Evolutionary conservation across 2,113 vertebrate genomes (phyloP).

Genomic region (Forbesichthys papilliferus): DNA sequence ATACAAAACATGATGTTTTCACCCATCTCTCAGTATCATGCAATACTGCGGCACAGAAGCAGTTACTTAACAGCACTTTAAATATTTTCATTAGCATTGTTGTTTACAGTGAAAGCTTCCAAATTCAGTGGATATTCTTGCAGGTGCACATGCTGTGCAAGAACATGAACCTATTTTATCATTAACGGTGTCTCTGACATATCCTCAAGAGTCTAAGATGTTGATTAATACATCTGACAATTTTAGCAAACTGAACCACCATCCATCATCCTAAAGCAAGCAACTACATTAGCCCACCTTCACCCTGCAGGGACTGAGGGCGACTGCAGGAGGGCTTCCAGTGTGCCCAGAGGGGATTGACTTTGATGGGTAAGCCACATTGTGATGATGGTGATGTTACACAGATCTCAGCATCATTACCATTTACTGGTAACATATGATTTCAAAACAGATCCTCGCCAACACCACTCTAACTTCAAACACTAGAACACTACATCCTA

Average conservation of each 20-base stretch:
- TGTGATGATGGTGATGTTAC: slow-evolving; percentile 42
- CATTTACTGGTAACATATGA: slow-evolving; percentile 22
- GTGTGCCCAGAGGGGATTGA: slow-evolving; percentile 41
- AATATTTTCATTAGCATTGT: slow-evolving; percentile 12
- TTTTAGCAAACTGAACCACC: slow-evolving; percentile 50
- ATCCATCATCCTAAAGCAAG: slow-evolving; percentile 49
- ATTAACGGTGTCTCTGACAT: slow-evolving; percentile 22
- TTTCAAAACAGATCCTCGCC: neutral
- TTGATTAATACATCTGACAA: slow-evolving; percentile 60
- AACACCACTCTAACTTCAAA: slow-evolving; percentile 9
- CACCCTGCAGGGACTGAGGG: slow-evolving; percentile 26
- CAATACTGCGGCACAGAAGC: slow-evolving; percentile 7
- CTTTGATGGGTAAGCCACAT: slow-evolving; percentile 36
- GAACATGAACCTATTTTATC: neutral
- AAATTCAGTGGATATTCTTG: slow-evolving; percentile 2
- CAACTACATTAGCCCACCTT: slow-evolving; percentile 46
- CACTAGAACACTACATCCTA: neutral
- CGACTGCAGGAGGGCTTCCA: slow-evolving; percentile 36
- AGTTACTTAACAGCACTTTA: slow-evolving; percentile 4
- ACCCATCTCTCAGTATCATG: slow-evolving; percentile 26
- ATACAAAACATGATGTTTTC: slow-evolving; percentile 38
- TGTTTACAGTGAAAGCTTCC: slow-evolving; percentile 14
- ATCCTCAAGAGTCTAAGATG: slow-evolving; percentile 49
- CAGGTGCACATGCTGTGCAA: neutral
- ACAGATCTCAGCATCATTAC: slow-evolving; percentile 50